These are phyloP conservation scores for Chrysina gloriosa DNA, from an alignment of 2,888 invertebrate species.

Conservation along the genomic window DNA sequence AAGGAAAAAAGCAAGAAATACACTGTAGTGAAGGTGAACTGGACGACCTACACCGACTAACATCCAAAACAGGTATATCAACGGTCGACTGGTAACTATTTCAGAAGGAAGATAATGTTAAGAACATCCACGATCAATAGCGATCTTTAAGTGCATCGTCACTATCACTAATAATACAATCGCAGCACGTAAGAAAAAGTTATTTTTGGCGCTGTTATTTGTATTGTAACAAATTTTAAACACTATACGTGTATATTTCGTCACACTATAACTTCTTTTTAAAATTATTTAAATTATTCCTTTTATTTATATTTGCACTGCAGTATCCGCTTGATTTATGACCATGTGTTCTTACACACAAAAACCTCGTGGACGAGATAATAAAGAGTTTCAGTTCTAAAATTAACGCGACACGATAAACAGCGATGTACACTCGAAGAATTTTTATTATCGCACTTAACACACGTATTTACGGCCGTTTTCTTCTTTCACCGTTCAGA, in stretches of 20 bases:
- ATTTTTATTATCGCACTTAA: not conserved
- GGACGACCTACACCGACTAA: conserved; percentile 34
- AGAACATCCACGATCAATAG: not conserved
- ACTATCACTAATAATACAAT: not conserved
- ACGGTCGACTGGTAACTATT: not conserved
- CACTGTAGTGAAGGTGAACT: conserved; percentile 28
- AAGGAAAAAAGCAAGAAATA: conserved; percentile 7
- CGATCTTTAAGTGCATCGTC: not conserved
- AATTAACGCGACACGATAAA: conserved; percentile 14
- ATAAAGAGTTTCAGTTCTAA: conserved; percentile 4
- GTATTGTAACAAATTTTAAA: not conserved
- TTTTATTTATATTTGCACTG: conserved; percentile 33
- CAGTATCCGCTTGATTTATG: conserved; percentile 28
- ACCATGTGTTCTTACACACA: conserved; percentile 15
- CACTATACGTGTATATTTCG: conserved; percentile 5
- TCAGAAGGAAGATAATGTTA: not conserved
- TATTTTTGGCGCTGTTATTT: not conserved
- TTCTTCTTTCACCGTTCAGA: too few species aligned
- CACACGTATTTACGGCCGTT: not conserved
- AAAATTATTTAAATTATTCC: conserved; percentile 19
- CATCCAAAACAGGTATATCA: conserved; percentile 33
- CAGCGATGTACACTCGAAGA: not conserved
- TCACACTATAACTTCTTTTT: not conserved
- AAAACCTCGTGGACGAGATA: conserved; percentile 34
- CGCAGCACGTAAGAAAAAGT: not conserved